Conservation (phyloP, 2,797 vertebrate genomes). For the Podargus strigoides region DNA sequence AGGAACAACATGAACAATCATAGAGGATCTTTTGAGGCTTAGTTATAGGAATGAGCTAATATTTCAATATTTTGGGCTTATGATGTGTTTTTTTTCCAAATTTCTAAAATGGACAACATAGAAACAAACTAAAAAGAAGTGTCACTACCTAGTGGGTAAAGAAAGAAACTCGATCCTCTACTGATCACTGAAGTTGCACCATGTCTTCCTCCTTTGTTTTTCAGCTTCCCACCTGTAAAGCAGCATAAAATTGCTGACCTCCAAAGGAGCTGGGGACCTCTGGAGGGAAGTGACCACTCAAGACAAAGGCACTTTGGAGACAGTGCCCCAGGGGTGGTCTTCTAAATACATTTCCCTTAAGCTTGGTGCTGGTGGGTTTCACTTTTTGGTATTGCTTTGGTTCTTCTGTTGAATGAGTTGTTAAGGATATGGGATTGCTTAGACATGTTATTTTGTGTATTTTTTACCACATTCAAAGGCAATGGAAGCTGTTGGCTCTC, state of each 20-base stretch:
- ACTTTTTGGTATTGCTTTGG: not conserved
- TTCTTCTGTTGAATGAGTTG: not conserved
- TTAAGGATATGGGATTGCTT: not conserved
- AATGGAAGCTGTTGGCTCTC: not conserved
- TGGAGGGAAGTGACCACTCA: not conserved
- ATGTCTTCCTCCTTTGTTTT: not conserved
- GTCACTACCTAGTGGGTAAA: not conserved
- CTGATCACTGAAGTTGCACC: rapidly evolving
- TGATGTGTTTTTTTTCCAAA: not conserved
- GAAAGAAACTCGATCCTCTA: not conserved
- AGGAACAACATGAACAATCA: not conserved
- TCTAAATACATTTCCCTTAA: not conserved
- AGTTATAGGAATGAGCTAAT: not conserved
- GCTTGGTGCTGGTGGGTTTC: not conserved
- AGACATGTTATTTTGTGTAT: not conserved
- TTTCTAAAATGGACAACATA: not conserved
- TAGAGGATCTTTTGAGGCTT: not conserved
- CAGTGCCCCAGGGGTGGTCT: not conserved
- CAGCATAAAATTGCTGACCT: not conserved
- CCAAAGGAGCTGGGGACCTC: not conserved
- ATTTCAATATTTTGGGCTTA: not conserved
- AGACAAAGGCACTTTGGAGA: not conserved
- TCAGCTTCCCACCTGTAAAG: not conserved
- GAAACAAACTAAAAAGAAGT: not conserved
- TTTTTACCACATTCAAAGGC: not conserved